Evolutionary conservation across 2,888 invertebrate genomes (phyloP).

Genomic region (Ochropacha duplaris): DNA sequence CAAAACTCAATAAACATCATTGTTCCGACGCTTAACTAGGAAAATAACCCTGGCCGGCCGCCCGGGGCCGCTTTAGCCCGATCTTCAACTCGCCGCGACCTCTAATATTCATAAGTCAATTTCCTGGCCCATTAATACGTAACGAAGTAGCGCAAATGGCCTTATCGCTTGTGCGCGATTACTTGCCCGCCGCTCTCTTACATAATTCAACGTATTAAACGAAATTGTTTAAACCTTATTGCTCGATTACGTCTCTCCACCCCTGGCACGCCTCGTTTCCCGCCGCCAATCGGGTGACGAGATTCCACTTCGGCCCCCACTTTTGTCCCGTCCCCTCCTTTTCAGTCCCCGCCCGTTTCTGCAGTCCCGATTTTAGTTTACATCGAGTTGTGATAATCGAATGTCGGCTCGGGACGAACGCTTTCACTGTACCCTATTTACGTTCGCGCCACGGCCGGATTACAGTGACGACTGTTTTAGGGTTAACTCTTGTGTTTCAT

Average conservation of each 20-base stretch:
- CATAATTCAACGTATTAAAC: conserved; percentile 84
- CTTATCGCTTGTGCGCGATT: conserved; percentile 83
- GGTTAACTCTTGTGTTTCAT: neutral
- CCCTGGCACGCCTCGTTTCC: conserved; percentile 76
- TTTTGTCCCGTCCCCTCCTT: conserved; percentile 38
- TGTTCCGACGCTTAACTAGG: conserved; percentile 78
- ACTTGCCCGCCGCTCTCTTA: conserved; percentile 82
- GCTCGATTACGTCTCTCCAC: conserved; percentile 82
- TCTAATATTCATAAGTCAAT: conserved; percentile 84
- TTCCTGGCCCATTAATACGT: conserved; percentile 83
- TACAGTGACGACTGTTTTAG: conserved; percentile 43
- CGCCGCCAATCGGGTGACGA: conserved; percentile 65
- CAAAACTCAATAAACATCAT: conserved; percentile 79
- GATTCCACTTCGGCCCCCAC: conserved; percentile 42
- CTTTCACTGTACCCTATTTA: conserved; percentile 12
- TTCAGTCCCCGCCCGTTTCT: conserved; percentile 56
- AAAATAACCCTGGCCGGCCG: conserved; percentile 67
- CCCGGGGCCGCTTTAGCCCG: conserved; percentile 75
- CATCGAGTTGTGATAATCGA: conserved; percentile 51
- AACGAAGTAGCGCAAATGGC: conserved; percentile 83
- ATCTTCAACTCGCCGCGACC: conserved; percentile 73
- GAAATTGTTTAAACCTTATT: conserved; percentile 84
- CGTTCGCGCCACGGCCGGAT: conserved; percentile 36
- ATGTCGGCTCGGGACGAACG: conserved; percentile 54
- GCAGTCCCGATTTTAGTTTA: conserved; percentile 50